Base-by-base conservation (phyloP, 2,888 invertebrate species). In the Dynastes tityus region DNA sequence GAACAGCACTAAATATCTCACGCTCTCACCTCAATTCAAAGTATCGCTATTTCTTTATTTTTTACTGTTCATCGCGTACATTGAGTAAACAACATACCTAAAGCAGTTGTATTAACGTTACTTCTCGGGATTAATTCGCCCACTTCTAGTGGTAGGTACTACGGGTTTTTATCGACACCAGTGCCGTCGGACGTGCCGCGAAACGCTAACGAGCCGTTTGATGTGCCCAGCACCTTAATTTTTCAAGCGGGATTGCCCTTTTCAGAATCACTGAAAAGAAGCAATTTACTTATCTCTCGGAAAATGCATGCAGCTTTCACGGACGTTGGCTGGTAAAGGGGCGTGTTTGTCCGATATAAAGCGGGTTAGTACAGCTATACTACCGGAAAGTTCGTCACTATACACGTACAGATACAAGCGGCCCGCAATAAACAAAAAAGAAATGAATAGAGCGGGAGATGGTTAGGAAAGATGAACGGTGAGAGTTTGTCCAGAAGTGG, bases 181-280 rank as follows among this genome's bases (percentile, higher is more conserved):
- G 55, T 32, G 61, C 27, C 40, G 22, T 40, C 61, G 73, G 61
- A 61, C 73, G 73, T 74, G 73, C 55, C 55, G 37, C 73, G 61
- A 61, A 74, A 74, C 45, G 45, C 61, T 61, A 74, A 61, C 63
- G 61, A 61, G 37, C 45, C 73, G 27, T 74, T 74, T 74, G 73
- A 74, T 74, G 61, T 73, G 61, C 61, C 45, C 40, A 45, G 45
- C 58, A 61, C 61, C 73, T 61, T 74, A 74, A 74, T 74, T 74
- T 74, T 74, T 74, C 73, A 74, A 68, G 61, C 61, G 61, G n/a
- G 61, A 74, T 61, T 74, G 73, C 73, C 55, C 73, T 74, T 74
- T 74, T 74, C 73, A 61, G 61, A 61, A 74, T 74, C 73, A 61
- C 61, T 74, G 73, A 74, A 74, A 74, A 61, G 73, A 74, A 74